Evolutionary conservation across 2,888 invertebrate genomes (phyloP), one percentile per base, ranked within the genome.

Genomic region (Lasioglossum pauxillum): DNA sequence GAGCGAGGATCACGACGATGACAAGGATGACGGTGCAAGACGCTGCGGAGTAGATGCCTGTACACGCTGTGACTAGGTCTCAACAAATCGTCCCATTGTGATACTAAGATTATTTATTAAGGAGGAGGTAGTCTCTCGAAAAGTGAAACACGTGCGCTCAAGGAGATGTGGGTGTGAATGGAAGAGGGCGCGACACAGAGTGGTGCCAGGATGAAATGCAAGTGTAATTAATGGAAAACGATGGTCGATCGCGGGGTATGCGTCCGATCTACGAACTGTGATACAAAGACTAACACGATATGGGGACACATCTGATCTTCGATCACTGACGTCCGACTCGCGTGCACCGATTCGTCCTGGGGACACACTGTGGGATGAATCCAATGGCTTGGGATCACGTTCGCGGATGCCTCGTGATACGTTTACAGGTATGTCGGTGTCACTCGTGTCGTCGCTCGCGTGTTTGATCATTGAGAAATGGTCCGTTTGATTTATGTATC

Each of bases 1-100:
- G 16, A 64, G 16, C 31, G 67, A 35, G 19, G 67, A 67, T 67
- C 31, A 67, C 67, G 64, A 7, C 31, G 31, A 64, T 64, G 31
- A 64, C 64, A 19, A 27, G 35, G 67, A 67, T 35, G 67, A 19
- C 31, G 35, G 35, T 38, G 67, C 64, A 19, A 38, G 19, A 35
- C 19, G n/a, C 19, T 49, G n/a, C 49, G 67, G 46, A 46, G 53
- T 38, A 75, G 57, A 80, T n/a, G 35, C 57, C n/a, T 57, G 57
- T 57, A 31, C 19, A 44, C 19, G n/a, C 44, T 35, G 49, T 31
- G 78, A 64, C n/a, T 41, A 67, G 67, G 16, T 35, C 78, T 64
- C 69, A 83, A 79, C 78, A 86, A 91, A 90, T 88, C 89, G 90
- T 91, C 89, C 77, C 89, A 91, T 91, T 91, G 91, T 90, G 89